Percentiles rank a stretch among this genome's conserved stretches.
These are phyloP conservation scores for Stratiomys singularior DNA, from an alignment of 2,888 invertebrate genomes.

Conservation along the genomic window DNA sequence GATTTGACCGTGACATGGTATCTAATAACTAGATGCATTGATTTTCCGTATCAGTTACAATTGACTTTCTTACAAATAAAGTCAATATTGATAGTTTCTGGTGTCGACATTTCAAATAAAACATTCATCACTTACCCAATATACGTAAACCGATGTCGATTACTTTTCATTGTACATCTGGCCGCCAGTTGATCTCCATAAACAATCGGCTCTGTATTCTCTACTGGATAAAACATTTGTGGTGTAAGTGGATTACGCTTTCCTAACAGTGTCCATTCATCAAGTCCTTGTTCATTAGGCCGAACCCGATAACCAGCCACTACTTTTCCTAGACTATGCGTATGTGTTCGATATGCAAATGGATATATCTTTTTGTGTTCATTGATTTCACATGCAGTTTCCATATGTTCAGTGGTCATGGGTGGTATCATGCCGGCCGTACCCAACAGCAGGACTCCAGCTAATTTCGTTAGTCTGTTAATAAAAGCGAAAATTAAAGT, in stretches of 20 bases:
- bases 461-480: slow-evolving; percentile 81
- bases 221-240: slow-evolving; percentile 94
- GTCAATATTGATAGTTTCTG: too few relatives aligned
- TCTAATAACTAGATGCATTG: too few relatives aligned
- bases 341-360: slow-evolving; percentile 95
- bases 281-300: slow-evolving; percentile 68
- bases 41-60: too few relatives aligned
- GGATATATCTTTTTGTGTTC: slow-evolving; percentile 90
- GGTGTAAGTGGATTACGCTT: slow-evolving; percentile 88
- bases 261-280: slow-evolving; percentile 85
- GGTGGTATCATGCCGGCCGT: slow-evolving; percentile 85
- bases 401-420: slow-evolving; percentile 82
- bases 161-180: slow-evolving; percentile 90
- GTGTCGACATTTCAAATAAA: background rate
- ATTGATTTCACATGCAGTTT: slow-evolving; percentile 83
- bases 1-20: too few relatives aligned
- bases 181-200: slow-evolving; percentile 85
- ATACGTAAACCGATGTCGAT: slow-evolving; percentile 71
- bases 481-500: background rate
- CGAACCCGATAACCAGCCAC: slow-evolving; percentile 85
- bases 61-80: too few relatives aligned
- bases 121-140: slow-evolving; percentile 74
- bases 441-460: slow-evolving; percentile 90
- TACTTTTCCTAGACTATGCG: slow-evolving; percentile 86
- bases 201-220: slow-evolving; percentile 71